phyloP scores from a whole-genome alignment of 92 coral and sea anemone genomes.

The Porites divaricata region DNA sequence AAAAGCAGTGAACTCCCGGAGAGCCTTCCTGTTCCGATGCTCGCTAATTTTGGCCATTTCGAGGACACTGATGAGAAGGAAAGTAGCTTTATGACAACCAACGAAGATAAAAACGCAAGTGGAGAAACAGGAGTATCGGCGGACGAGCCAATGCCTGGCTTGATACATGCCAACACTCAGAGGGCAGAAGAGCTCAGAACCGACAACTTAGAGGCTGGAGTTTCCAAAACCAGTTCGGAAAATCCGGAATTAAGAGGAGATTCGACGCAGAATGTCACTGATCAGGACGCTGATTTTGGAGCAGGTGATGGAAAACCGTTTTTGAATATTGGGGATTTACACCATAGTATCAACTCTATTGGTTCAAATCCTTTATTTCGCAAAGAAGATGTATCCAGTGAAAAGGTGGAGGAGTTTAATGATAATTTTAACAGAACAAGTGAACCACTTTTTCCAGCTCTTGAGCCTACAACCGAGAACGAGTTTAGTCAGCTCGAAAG shows the following conservation, averaged over 20 bases:
- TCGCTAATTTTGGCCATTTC: slow-evolving; percentile 85
- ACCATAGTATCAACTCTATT: background rate
- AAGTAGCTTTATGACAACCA: slow-evolving; percentile 48
- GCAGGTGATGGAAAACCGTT: background rate
- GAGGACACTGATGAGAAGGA: slow-evolving; percentile 66
- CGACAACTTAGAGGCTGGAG: background rate
- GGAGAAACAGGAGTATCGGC: slow-evolving; percentile 1
- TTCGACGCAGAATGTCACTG: background rate
- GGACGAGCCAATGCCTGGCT: background rate
- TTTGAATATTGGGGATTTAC: slow-evolving; percentile 3
- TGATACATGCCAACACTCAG: background rate
- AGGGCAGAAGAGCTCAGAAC: background rate
- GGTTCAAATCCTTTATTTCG: slow-evolving; percentile 19
- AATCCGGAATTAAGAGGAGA: background rate
- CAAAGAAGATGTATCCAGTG: background rate
- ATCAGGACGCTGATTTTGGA: background rate
- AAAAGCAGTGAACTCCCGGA: slow-evolving; percentile 53
- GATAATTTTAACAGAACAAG: background rate
- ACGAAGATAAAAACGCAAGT: slow-evolving; percentile 2
- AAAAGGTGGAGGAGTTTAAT: background rate
- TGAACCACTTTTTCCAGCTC: background rate
- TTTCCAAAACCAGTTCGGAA: background rate
- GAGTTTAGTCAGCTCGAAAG: background rate
- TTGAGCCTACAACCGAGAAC: background rate
- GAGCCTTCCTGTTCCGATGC: slow-evolving; percentile 76